These are phyloP conservation scores for Polydrusus tereticollis DNA, from an alignment of 2,888 invertebrate genomes.

Conservation along the genomic window DNA sequence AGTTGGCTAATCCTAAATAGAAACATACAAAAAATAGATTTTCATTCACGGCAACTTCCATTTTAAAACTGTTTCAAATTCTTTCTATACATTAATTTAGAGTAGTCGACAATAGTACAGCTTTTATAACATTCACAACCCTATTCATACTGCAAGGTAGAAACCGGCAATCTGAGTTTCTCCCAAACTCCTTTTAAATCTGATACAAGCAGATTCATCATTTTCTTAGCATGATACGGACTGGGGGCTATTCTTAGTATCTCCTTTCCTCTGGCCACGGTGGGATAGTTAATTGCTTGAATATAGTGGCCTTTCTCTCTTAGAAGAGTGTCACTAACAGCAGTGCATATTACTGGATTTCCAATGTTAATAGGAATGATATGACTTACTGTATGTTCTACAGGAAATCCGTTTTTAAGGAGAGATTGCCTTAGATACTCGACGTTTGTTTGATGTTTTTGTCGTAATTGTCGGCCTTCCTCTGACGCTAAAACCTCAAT, in stretches of 20 bases:
- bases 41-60: no score
- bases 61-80: no score
- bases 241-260: slow-evolving; percentile 94
- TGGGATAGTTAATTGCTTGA: slow-evolving; percentile 98
- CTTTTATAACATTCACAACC: slow-evolving; percentile 38
- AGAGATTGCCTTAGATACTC: slow-evolving; percentile 86
- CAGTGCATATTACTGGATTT: slow-evolving; percentile 84
- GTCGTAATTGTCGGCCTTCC: slow-evolving; percentile 85
- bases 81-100: no score
- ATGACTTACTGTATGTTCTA: slow-evolving; percentile 92
- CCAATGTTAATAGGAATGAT: slow-evolving; percentile 96
- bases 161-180: slow-evolving; percentile 78
- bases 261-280: slow-evolving; percentile 93
- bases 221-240: slow-evolving; percentile 87
- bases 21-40: no score
- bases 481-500: slow-evolving; percentile 87
- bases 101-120: no score
- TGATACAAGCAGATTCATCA: slow-evolving; percentile 86
- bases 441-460: slow-evolving; percentile 87
- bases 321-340: slow-evolving; percentile 88
- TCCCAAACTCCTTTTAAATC: slow-evolving; percentile 88
- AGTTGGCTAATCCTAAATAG: no score
- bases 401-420: slow-evolving; percentile 84
- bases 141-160: slow-evolving; percentile 70
- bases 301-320: slow-evolving; percentile 91